Evolutionary conservation across 2,888 invertebrate genomes (phyloP).

Genomic region (Caenorhabditis sulstoni): DNA sequence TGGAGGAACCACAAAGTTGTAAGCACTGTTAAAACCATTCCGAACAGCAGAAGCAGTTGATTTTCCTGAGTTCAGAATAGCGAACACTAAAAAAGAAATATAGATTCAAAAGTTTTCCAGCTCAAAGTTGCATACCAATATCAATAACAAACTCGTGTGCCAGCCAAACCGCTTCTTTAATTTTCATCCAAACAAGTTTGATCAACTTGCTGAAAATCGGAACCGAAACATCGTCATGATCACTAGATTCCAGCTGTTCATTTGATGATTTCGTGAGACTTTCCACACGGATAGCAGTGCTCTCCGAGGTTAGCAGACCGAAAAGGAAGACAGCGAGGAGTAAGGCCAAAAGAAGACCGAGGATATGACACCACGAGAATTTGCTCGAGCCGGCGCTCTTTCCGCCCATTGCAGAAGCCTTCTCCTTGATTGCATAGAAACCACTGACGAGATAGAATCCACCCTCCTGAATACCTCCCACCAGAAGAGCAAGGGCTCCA

Average conservation of each 20-base stretch:
- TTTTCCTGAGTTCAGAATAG: neutral
- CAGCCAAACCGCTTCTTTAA: neutral
- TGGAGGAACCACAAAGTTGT: no score
- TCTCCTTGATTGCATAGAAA: neutral
- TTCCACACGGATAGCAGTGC: conserved; percentile 22
- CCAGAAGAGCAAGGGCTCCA: neutral
- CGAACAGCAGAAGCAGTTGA: neutral
- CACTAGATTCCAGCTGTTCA: neutral
- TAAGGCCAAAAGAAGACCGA: conserved; percentile 25
- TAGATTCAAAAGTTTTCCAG: neutral
- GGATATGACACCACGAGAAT: conserved; percentile 18
- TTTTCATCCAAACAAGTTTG: neutral
- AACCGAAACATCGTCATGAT: neutral
- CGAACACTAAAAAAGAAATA: neutral
- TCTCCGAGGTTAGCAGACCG: conserved; percentile 34
- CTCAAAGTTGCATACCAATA: neutral
- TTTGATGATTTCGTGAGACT: no score
- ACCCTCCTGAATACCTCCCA: neutral
- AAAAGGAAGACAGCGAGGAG: conserved; percentile 23
- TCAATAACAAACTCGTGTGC: neutral
- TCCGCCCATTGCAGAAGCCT: neutral
- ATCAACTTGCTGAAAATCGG: no score
- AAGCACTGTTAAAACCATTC: neutral
- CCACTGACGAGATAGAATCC: neutral
- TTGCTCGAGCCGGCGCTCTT: neutral